Evolutionary conservation across 2,888 invertebrate genomes (phyloP).

Genomic region (Neoaliturus tenellus): DNA sequence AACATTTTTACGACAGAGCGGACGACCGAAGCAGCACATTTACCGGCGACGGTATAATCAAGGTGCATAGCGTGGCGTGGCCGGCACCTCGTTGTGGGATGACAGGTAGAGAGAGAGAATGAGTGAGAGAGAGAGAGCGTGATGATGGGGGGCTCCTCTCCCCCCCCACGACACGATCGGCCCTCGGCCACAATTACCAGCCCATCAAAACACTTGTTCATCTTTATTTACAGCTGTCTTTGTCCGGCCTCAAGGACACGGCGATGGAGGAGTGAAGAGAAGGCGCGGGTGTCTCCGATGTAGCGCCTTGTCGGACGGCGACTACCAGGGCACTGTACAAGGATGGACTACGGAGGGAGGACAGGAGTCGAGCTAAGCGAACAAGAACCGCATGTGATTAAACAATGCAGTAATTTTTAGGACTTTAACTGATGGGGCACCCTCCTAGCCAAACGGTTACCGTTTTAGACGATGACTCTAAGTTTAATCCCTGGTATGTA

Average conservation of each 20-base stretch:
- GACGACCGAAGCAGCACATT: neutral
- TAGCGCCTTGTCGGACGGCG: too few relatives aligned
- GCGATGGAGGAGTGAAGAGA: neutral
- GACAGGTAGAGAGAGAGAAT: conserved; percentile 32
- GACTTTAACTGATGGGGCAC: too few relatives aligned
- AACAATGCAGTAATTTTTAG: too few relatives aligned
- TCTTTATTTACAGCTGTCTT: conserved; percentile 52
- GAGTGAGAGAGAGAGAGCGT: neutral
- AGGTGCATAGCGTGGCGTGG: neutral
- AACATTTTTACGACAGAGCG: neutral
- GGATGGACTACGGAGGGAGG: too few relatives aligned
- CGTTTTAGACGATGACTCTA: too few relatives aligned
- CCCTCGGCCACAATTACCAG: conserved; percentile 53
- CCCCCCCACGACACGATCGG: conserved; percentile 17
- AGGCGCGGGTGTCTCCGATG: too few relatives aligned
- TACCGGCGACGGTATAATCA: neutral
- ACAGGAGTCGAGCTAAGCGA: too few relatives aligned
- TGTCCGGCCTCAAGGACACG: conserved; percentile 40
- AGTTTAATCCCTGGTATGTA: too few relatives aligned
- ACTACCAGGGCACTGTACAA: too few relatives aligned
- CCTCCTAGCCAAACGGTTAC: too few relatives aligned
- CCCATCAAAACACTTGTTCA: conserved; percentile 53
- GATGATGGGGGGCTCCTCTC: neutral
- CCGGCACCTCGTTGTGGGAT: conserved; percentile 34
- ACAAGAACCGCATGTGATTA: too few relatives aligned